Conservation (phyloP, 2,113 vertebrate genomes). For the Corythoichthys haematopterus region DNA sequence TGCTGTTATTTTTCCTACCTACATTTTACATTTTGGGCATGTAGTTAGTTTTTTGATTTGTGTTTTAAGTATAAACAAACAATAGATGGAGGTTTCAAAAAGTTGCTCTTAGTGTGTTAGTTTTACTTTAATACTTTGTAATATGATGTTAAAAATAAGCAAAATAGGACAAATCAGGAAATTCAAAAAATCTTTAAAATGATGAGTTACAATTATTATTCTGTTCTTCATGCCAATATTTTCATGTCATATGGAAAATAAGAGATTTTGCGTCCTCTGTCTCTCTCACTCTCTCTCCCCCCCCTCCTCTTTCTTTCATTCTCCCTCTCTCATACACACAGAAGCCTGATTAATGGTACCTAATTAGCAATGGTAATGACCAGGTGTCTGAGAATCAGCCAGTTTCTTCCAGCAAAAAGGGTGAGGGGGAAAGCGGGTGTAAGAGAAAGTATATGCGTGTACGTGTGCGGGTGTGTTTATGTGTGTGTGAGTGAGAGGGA, state of each 20-base stretch:
- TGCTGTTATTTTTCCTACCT: too few relatives aligned
- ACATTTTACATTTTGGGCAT: too few relatives aligned
- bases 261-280: slow-evolving; percentile 1
- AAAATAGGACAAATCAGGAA: too few relatives aligned
- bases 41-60: too few relatives aligned
- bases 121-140: too few relatives aligned
- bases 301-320: slow-evolving; percentile 54
- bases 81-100: too few relatives aligned
- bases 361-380: slow-evolving; percentile 99
- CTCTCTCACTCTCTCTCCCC: slow-evolving; percentile 70
- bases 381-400: slow-evolving; percentile 97
- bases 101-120: too few relatives aligned
- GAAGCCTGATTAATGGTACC: slow-evolving; percentile 96
- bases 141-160: too few relatives aligned
- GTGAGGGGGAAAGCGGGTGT: slow-evolving; percentile 22
- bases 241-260: background rate
- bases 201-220: background rate
- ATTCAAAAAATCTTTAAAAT: too few relatives aligned
- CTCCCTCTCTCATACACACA: slow-evolving; percentile 39
- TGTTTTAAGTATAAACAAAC: too few relatives aligned
- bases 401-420: slow-evolving; percentile 90
- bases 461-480: slow-evolving; percentile 15
- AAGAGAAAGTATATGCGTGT: background rate
- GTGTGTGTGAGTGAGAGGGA: slow-evolving; percentile 17
- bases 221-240: background rate